These are phyloP conservation scores for Darevskia nairensis DNA, from an alignment of 2,797 vertebrate species.

Conservation along the genomic window DNA sequence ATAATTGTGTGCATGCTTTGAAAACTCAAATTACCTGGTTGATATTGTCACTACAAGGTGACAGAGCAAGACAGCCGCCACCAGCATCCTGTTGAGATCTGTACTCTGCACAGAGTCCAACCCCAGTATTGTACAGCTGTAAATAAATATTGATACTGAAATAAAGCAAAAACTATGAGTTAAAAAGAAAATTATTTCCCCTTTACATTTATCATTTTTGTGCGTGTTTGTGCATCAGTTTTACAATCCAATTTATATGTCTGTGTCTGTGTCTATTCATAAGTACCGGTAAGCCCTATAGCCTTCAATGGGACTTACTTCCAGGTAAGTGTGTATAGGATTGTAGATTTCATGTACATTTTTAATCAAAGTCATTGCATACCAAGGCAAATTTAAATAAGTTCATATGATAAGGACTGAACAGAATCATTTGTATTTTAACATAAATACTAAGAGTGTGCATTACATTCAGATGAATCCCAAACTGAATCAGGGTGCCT, in stretches of 20 bases:
- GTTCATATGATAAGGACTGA: no score
- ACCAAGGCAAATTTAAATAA: neutral
- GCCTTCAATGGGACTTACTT: no score
- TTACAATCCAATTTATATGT: neutral
- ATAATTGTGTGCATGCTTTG: neutral
- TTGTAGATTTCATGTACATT: neutral
- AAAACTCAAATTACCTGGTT: slow-evolving; percentile 79
- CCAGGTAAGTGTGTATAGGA: neutral
- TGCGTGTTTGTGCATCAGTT: neutral
- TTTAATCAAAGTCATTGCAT: slow-evolving; percentile 27
- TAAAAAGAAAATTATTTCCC: slow-evolving; percentile 22
- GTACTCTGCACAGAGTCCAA: slow-evolving; percentile 85
- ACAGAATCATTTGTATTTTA: neutral
- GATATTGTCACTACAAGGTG: slow-evolving; percentile 83
- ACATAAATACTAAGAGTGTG: neutral
- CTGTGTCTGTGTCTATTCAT: no score
- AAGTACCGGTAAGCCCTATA: neutral
- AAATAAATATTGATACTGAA: slow-evolving; percentile 69
- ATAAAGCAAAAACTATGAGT: slow-evolving; percentile 44
- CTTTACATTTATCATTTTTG: neutral
- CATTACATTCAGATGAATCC: no score
- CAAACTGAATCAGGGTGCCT: no score
- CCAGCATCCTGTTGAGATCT: slow-evolving; percentile 57
- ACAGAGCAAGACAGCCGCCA: slow-evolving; percentile 75
- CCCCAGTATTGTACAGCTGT: slow-evolving; percentile 87